A percentile compares a stretch with the other conserved stretches of the same genome.
phyloP scores from a whole-genome alignment of 2,888 invertebrate species.

The Thecocarcelia acutangulata region DNA sequence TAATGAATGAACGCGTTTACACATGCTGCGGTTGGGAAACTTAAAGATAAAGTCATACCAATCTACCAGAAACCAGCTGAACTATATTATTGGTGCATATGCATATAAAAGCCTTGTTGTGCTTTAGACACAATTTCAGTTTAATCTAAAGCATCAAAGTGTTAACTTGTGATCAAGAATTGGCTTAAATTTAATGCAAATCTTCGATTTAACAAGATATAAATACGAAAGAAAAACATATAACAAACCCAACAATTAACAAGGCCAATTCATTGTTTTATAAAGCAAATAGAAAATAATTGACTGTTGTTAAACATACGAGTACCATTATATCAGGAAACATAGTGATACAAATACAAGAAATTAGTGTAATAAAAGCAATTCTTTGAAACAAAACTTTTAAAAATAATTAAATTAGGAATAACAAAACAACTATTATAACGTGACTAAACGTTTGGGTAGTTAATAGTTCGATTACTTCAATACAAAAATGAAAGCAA shows the following conservation, averaged over 20 bases:
- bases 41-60: not conserved
- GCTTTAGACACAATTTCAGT: slow-evolving; percentile 56
- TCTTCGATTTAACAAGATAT: slow-evolving; percentile 33
- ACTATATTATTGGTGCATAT: not conserved
- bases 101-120: slow-evolving; percentile 49
- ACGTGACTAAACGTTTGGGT: slow-evolving; percentile 39
- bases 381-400: slow-evolving; percentile 27
- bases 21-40: slow-evolving; percentile 5
- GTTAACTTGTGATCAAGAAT: slow-evolving; percentile 40
- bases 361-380: slow-evolving; percentile 34
- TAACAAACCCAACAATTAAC: slow-evolving; percentile 22
- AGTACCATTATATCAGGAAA: not conserved
- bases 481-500: slow-evolving; percentile 58
- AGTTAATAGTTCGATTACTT: slow-evolving; percentile 5
- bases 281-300: slow-evolving; percentile 6
- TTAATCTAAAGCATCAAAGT: slow-evolving; percentile 61
- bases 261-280: slow-evolving; percentile 42
- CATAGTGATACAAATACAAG: slow-evolving; percentile 10
- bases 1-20: slow-evolving; percentile 41
- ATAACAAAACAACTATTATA: slow-evolving; percentile 5
- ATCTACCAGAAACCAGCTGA: not conserved
- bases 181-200: slow-evolving; percentile 36
- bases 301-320: too few relatives aligned
- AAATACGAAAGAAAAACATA: slow-evolving; percentile 27
- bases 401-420: slow-evolving; percentile 5